Evolutionary conservation across 92 coral and sea anemone genomes (phyloP).

Genomic region (Muricea muricata): DNA sequence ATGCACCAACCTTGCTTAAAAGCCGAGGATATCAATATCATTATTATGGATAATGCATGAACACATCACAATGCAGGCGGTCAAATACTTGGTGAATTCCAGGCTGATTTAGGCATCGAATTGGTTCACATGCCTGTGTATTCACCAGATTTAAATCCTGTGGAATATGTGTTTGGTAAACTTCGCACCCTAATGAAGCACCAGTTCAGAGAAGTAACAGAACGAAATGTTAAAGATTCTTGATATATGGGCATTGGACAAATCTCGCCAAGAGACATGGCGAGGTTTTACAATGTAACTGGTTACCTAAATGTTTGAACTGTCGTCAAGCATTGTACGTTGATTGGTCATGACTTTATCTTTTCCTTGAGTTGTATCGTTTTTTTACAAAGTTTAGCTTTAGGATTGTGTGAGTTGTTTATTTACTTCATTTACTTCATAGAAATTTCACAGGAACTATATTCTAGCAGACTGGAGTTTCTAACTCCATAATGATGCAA

Average conservation of each 20-base stretch:
- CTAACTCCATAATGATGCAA: too few species aligned
- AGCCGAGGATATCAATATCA: background rate
- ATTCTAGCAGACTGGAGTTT: too few species aligned
- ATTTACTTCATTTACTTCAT: too few species aligned
- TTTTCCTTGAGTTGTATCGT: too few species aligned
- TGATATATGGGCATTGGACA: background rate
- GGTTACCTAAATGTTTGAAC: background rate
- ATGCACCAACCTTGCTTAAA: constrained; percentile 1
- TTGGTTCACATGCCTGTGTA: constrained; percentile 1
- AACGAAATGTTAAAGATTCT: background rate
- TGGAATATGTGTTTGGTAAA: background rate
- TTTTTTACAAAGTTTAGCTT: too few species aligned
- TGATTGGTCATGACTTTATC: too few species aligned
- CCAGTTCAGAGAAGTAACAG: background rate
- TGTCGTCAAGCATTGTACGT: too few species aligned
- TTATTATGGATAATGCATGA: background rate
- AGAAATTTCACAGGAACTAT: too few species aligned
- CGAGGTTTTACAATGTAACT: background rate
- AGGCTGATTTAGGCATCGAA: background rate
- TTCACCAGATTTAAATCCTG: constrained; percentile 22
- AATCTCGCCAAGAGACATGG: constrained; percentile 4
- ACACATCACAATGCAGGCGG: constrained; percentile 13
- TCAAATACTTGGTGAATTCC: background rate
- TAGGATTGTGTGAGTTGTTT: too few species aligned
- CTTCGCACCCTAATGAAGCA: background rate